Conservation (phyloP, 2,113 vertebrate genomes). For the Bubo blakistoni region DNA sequence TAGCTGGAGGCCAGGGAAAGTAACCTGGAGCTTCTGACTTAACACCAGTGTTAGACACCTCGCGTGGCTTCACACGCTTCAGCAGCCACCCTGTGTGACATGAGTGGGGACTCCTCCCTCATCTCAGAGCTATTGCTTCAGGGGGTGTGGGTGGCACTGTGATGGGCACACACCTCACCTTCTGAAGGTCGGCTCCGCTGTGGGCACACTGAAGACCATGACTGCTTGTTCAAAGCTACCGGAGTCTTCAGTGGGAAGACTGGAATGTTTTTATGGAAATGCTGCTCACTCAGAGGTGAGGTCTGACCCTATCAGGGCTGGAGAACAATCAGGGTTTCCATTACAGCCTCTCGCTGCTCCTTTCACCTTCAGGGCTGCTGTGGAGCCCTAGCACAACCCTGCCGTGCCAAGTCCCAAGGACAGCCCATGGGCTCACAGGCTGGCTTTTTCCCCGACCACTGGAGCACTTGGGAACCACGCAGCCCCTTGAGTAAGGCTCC, state of each 20-base stretch:
- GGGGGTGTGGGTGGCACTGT: background rate
- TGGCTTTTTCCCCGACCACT: background rate
- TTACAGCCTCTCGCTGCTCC: background rate
- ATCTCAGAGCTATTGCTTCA: background rate
- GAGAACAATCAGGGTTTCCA: background rate
- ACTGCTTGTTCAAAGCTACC: background rate
- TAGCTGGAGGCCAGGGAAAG: background rate
- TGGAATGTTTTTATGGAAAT: background rate
- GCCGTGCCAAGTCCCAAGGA: background rate
- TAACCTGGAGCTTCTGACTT: background rate
- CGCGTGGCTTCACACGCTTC: fast-evolving
- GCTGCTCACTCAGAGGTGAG: background rate
- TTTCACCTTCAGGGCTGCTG: background rate
- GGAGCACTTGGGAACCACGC: background rate
- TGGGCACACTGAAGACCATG: background rate
- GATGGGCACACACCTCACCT: background rate
- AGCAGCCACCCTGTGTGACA: background rate
- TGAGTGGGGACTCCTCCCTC: background rate
- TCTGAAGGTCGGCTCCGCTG: background rate
- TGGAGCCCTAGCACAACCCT: background rate
- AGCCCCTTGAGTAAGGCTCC: background rate
- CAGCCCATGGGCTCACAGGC: fast-evolving
- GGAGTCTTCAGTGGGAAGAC: background rate
- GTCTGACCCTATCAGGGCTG: background rate
- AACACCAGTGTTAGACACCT: background rate